Evolutionary conservation across 2,113 vertebrate genomes (phyloP), one percentile per base, ranked within the genome.

Genomic region (Todiramphus saurophagus): DNA sequence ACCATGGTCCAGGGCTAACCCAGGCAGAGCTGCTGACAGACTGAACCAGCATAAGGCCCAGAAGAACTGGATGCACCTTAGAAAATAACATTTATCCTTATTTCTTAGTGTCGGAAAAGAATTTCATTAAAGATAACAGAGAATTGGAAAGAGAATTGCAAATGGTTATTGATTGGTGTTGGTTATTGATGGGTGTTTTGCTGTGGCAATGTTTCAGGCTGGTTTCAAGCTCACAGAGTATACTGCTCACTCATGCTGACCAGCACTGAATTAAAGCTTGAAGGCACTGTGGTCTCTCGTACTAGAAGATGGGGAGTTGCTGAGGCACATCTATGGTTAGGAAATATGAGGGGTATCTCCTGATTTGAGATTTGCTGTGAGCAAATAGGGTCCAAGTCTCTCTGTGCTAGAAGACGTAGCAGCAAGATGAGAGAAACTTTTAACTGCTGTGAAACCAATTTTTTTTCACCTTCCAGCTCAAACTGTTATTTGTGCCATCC

Each of bases 111-210:
- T 60, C 66, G 73, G 55, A 59, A 43, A 63, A 91, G 35, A 50
- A 73, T 41, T 86, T 95, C 59, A 48, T 77, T 94, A 81, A 86
- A 82, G 81, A 25, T 85, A 93, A 89, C 21, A 44, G 75, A 89
- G 62, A 48, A 51, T 67, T 13, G 58, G 67, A 86, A 69, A 69
- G n/a, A 48, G 48, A 43, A 55, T 53, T 92, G 72, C 50, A 80
- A 83, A 83, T 70, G 35, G 58, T 18, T 94, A 75, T 59, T 35
- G 63, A 72, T 53, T 5, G 25, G 7, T 48, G 41, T 9, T 70
- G 35, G 58, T 18, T 94, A 75, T 58, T 35, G 63, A 72, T 53
- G 5, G 25, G 8, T 48, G 41, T 9, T 51, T 55, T 0, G 5
- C 46, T 27, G 64, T 64, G 63, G 58, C 20, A 13, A 13, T 78